Percentiles rank a stretch among this genome's conserved stretches.
Conservation (phyloP, 2,888 invertebrate species). For the Lochmaea crataegi region DNA sequence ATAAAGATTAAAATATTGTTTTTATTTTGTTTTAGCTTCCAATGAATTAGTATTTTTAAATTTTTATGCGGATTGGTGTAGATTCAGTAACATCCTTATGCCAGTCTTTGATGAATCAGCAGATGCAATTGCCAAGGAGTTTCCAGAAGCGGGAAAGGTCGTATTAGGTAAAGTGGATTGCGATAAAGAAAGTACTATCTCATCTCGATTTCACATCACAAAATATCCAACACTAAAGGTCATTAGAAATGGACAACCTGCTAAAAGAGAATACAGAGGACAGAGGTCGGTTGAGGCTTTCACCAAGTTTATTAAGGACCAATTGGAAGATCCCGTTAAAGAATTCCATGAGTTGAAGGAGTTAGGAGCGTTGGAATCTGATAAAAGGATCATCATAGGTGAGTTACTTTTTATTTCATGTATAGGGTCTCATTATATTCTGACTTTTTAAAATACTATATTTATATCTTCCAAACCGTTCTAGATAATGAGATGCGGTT, state of each 20-base stretch:
- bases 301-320: constrained; percentile 86
- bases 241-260: constrained; percentile 89
- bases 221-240: constrained; percentile 99
- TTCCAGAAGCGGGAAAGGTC: constrained; percentile 85
- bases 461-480: too few species aligned
- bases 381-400: constrained; percentile 88
- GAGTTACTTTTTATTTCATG: constrained; percentile 17
- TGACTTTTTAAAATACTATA: too few species aligned
- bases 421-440: too few species aligned
- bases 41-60: constrained; percentile 98
- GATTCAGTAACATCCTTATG: constrained; percentile 96
- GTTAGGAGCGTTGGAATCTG: constrained; percentile 79
- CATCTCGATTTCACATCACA: constrained; percentile 92
- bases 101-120: constrained; percentile 98
- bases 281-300: constrained; percentile 92
- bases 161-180: constrained; percentile 98
- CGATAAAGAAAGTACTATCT: constrained; percentile 89
- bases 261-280: constrained; percentile 90
- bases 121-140: constrained; percentile 82
- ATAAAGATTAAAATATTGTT: neutral
- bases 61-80: constrained; percentile 99
- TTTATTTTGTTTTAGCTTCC: constrained; percentile 77
- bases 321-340: constrained; percentile 86
- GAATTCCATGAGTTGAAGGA: constrained; percentile 81
- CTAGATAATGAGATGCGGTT: too few species aligned